Percentiles rank a stretch among this genome's conserved stretches.
Conservation (phyloP, 2,113 vertebrate species). For the Lagenorhynchus albirostris region DNA sequence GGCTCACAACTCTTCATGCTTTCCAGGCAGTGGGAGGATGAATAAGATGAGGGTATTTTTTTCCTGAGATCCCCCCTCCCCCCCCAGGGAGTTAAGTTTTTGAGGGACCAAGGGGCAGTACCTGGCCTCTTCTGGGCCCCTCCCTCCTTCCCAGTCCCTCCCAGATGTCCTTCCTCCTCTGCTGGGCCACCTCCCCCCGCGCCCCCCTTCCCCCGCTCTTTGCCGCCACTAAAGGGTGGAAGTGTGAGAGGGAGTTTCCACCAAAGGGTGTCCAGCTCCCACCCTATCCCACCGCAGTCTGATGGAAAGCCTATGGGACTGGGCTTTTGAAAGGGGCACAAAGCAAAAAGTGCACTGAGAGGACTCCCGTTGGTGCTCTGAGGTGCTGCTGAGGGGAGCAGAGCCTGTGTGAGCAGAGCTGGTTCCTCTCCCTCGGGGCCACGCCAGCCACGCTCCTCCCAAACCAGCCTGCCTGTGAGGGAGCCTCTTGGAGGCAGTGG, state of each 20-base stretch:
- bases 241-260: background rate
- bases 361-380: background rate
- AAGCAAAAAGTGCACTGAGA: background rate
- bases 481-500: background rate
- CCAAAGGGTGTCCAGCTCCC: background rate
- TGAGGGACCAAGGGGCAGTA: background rate
- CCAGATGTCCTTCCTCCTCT: background rate
- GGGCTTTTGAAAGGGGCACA: background rate
- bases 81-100: background rate
- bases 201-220: background rate
- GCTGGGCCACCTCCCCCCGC: too few species aligned
- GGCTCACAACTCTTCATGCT: background rate
- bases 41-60: background rate
- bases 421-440: background rate
- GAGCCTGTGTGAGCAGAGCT: background rate
- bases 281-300: background rate
- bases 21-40: background rate
- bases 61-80: background rate
- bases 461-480: background rate
- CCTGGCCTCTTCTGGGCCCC: background rate
- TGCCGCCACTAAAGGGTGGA: background rate
- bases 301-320: background rate
- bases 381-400: background rate
- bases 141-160: background rate
- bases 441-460: background rate